Evolutionary conservation across 2,797 vertebrate genomes (phyloP), one percentile per base, ranked within the genome.

Genomic region (Hozukius guyotensis): DNA sequence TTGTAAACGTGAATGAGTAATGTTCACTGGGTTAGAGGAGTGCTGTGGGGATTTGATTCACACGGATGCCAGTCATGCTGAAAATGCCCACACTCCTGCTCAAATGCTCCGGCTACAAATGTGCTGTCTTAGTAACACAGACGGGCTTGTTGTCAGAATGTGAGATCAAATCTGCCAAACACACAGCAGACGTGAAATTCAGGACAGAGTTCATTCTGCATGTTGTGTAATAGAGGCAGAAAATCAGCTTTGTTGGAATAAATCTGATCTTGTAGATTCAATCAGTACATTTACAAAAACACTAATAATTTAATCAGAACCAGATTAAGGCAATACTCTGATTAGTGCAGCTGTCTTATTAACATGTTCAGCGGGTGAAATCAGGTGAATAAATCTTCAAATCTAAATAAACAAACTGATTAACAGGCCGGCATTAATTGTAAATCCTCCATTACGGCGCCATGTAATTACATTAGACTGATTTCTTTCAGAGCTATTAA

Each of bases 1-100:
- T 70, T 71, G 55, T 74, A 81, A 89, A 88, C 18, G 18, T 75
- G 78, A 85, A 68, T 86, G 86, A 88, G 83, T 80, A 75, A 84
- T 78, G 72, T 76, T 82, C 56, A 59, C 57, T 62, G 67, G 66
- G 53, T 78, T 34, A 6, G 64, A 73, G 69, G 5, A 10, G 71
- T 0, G 80, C 87, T 74, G 77, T 3, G 11, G 75, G 73, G 83
- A 68, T 83, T 61, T 79, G 72, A 81, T 76, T 87, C 70, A 81
- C 66, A 59, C 8, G 2, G 60, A 82, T 38, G 67, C 27, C 77
- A 49, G 78, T 79, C 71, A 77, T 67, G 73, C 72, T 73, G 68
- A 75, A 75, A 73, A 68, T n/a, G 31, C 65, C 36, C 16, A 13
- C 32, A 31, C 34, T 78, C 18, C 60, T 20, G 52, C 63, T 56